phyloP scores from a whole-genome alignment of 2,888 invertebrate genomes.

The Rapana venosa region DNA sequence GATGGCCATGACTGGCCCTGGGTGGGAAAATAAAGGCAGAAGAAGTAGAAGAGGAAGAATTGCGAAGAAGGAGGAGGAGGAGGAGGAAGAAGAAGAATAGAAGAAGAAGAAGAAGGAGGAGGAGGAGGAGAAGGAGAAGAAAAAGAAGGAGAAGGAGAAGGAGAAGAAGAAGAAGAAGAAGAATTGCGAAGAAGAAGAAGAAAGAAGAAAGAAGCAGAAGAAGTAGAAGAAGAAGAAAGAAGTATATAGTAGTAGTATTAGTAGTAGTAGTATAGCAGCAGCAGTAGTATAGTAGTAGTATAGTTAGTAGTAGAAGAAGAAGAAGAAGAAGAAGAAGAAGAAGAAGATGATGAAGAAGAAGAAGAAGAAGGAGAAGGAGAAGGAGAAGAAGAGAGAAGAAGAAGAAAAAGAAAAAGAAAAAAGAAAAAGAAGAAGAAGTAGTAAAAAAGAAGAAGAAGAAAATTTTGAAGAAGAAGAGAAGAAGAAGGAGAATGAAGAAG shows the following conservation, averaged over 20 bases:
- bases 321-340: not conserved
- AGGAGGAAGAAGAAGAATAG: not conserved
- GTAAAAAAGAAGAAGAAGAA: not conserved
- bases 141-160: no score
- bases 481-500: not conserved
- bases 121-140: not conserved
- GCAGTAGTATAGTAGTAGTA: no score
- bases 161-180: no score
- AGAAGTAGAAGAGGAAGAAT: not conserved
- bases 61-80: not conserved
- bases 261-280: no score
- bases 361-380: not conserved
- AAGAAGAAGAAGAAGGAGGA: not conserved
- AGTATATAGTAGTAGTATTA: no score
- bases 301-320: no score
- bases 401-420: not conserved
- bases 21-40: not conserved
- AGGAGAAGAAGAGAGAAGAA: not conserved
- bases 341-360: no score
- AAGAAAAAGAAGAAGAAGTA: not conserved
- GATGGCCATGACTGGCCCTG: conserved; percentile 52
- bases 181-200: no score
- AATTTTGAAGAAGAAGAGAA: not conserved
- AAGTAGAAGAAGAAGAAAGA: no score
- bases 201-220: no score